phyloP scores from a whole-genome alignment of 2,113 vertebrate genomes.

The Tetrax tetrax region DNA sequence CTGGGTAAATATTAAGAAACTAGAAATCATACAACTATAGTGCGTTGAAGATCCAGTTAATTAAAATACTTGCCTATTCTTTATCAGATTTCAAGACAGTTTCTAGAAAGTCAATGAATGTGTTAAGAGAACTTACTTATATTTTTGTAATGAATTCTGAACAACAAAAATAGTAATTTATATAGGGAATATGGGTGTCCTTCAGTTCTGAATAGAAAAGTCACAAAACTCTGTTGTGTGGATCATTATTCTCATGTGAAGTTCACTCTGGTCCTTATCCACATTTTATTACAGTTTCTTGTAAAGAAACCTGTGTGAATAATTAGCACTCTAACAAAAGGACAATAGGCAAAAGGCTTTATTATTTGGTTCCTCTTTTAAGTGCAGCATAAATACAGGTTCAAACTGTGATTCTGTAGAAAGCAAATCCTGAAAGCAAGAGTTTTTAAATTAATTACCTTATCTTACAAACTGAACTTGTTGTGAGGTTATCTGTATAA shows the following conservation, averaged over 20 bases:
- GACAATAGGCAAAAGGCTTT: neutral
- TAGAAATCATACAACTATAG: neutral
- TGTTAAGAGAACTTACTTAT: neutral
- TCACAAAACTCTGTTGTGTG: neutral
- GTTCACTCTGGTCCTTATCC: neutral
- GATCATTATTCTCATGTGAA: neutral
- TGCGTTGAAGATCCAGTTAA: neutral
- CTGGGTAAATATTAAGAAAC: neutral
- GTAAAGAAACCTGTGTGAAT: neutral
- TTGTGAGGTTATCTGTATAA: neutral
- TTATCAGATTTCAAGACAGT: neutral
- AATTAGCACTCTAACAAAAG: neutral
- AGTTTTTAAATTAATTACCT: neutral
- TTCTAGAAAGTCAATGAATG: neutral
- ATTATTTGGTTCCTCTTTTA: neutral
- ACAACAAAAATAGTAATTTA: neutral
- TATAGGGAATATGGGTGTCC: neutral
- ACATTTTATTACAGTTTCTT: neutral
- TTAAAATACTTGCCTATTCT: neutral
- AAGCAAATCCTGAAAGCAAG: neutral
- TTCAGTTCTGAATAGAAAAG: neutral
- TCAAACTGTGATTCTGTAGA: neutral
- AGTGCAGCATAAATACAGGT: neutral
- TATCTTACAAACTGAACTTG: neutral
- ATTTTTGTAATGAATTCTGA: neutral